These are phyloP conservation scores for Caenorhabditis uteleia DNA, from an alignment of 2,888 invertebrate genomes.

Conservation along the genomic window DNA sequence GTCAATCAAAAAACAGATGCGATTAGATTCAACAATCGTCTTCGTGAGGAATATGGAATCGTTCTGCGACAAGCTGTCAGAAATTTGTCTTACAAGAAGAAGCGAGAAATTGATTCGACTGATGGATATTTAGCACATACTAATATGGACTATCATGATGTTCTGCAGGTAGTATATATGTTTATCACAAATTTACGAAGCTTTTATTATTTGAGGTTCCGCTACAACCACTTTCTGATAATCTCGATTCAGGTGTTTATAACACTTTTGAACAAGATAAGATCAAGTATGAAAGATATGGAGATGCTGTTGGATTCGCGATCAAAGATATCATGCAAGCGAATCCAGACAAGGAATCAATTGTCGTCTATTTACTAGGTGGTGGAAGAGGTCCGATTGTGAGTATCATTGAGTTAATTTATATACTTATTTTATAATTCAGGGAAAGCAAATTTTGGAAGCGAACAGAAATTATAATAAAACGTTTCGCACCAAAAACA, in stretches of 20 bases:
- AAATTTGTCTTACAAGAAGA: conserved; percentile 8
- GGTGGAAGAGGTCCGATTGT: conserved; percentile 93
- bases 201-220: conserved; percentile 73
- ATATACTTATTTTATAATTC: conserved; percentile 76
- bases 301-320: conserved; percentile 44
- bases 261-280: conserved; percentile 98
- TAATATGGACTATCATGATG: conserved; percentile 45
- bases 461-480: conserved; percentile 41
- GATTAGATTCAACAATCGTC: neutral
- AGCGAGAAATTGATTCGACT: neutral
- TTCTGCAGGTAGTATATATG: conserved; percentile 41
- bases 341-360: conserved; percentile 8
- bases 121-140: conserved; percentile 20
- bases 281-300: conserved; percentile 79
- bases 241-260: conserved; percentile 92
- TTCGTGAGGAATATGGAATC: neutral
- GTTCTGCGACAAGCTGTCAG: conserved; percentile 19
- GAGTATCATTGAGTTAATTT: neutral
- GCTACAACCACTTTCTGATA: conserved; percentile 90
- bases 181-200: too few relatives aligned
- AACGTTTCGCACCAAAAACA: conserved; percentile 19
- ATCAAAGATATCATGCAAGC: conserved; percentile 19
- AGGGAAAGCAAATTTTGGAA: conserved; percentile 42
- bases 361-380: conserved; percentile 85
- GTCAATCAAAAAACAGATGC: conserved; percentile 3